phyloP scores from a whole-genome alignment of 2,113 vertebrate species.

The Lophochroa leadbeateri region DNA sequence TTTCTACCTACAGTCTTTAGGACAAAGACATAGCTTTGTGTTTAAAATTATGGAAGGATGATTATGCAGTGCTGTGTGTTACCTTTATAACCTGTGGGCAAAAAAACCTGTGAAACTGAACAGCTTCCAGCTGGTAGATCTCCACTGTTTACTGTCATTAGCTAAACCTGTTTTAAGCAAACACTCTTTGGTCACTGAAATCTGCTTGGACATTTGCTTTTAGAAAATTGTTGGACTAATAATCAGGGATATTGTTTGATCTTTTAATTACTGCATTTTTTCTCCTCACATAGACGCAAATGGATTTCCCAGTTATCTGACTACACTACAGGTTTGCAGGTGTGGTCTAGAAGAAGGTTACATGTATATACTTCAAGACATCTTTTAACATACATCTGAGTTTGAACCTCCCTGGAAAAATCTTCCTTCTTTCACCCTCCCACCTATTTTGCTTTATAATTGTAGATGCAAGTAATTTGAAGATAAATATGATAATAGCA shows the following conservation, averaged over 20 bases:
- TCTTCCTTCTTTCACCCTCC: background rate
- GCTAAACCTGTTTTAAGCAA: background rate
- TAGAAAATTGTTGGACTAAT: background rate
- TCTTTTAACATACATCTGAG: background rate
- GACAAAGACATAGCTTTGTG: background rate
- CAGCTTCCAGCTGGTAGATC: background rate
- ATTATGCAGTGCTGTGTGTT: background rate
- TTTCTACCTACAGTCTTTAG: background rate
- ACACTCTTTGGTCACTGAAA: background rate
- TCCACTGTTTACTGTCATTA: background rate
- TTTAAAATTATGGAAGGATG: background rate
- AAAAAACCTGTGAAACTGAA: background rate
- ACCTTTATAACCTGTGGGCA: background rate
- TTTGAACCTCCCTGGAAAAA: background rate
- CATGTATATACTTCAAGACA: background rate
- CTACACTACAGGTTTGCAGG: background rate
- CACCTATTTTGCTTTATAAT: background rate
- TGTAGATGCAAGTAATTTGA: background rate
- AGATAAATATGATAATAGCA: background rate
- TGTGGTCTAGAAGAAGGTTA: background rate
- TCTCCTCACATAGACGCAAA: fast-evolving
- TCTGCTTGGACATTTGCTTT: background rate
- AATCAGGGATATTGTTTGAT: background rate
- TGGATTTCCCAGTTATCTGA: background rate
- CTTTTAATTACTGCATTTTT: background rate